Evolutionary conservation across 23 tunicate species (phyloP).

Genomic region (Ciona savignyi): DNA sequence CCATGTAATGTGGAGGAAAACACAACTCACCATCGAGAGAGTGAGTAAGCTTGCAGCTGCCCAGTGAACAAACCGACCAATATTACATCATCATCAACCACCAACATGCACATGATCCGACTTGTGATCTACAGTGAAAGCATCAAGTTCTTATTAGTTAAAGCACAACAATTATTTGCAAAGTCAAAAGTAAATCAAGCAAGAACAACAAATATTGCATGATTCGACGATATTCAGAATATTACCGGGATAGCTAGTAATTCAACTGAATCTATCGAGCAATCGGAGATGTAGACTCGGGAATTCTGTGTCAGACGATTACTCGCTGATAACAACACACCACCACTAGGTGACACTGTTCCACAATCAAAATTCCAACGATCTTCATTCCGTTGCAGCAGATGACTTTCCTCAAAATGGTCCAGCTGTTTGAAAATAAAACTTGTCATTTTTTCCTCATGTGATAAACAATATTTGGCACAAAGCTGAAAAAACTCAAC

Average conservation of each 20-base stretch:
- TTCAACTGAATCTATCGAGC: neutral
- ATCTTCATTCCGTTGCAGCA: conserved; percentile 1
- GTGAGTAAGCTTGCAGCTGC: conserved; percentile 59
- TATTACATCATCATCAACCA: conserved; percentile 40
- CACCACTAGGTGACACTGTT: conserved; percentile 2
- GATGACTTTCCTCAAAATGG: conserved; percentile 10
- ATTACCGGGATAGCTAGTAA: conserved; percentile 25
- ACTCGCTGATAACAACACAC: conserved; percentile 29
- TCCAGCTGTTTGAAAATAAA: conserved; percentile 15
- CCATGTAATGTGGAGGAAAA: neutral
- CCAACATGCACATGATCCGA: conserved; percentile 43
- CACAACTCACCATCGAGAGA: conserved; percentile 14
- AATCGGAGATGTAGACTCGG: conserved; percentile 32
- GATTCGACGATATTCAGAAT: no score
- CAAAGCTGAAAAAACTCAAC: no score
- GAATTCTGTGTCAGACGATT: conserved; percentile 25
- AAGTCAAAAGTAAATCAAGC: no score
- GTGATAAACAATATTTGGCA: no score
- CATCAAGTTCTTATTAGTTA: no score
- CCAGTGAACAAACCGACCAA: conserved; percentile 51
- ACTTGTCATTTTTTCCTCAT: no score
- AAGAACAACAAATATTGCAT: no score
- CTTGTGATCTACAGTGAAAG: conserved; percentile 28
- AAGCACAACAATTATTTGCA: no score
- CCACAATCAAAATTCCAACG: conserved; percentile 31